phyloP scores from a whole-genome alignment of 1,140 invertebrate genomes.

The Drosophila auraria region DNA sequence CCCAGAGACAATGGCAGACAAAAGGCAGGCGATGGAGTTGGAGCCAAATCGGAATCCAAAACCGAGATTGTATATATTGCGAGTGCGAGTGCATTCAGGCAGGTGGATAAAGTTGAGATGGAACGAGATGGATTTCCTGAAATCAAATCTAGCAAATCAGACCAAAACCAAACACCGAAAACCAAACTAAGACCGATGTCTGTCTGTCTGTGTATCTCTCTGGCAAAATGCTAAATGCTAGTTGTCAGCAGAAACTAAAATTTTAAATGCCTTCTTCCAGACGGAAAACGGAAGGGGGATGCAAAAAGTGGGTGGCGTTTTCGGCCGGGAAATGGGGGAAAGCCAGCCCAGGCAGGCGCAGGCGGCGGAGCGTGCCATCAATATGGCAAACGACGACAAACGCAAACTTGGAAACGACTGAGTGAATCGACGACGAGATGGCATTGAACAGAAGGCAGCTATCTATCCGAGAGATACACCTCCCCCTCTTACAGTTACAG shows the following conservation, averaged over 20 bases:
- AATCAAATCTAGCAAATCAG: slow-evolving; percentile 84
- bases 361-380: slow-evolving; percentile 77
- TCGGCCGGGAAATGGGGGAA: background rate
- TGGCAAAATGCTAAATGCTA: slow-evolving; percentile 29
- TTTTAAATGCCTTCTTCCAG: slow-evolving; percentile 59
- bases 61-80: slow-evolving; percentile 47
- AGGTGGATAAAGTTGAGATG: slow-evolving; percentile 35
- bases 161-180: slow-evolving; percentile 72
- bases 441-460: slow-evolving; percentile 67
- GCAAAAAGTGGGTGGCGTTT: background rate
- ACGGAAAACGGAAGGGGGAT: background rate
- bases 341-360: slow-evolving; percentile 37
- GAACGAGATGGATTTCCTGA: slow-evolving; percentile 69
- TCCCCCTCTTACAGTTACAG: slow-evolving; percentile 3
- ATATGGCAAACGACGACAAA: slow-evolving; percentile 80
- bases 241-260: slow-evolving; percentile 61
- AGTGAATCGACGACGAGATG: slow-evolving; percentile 62
- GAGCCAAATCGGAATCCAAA: slow-evolving; percentile 54
- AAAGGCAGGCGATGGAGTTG: slow-evolving; percentile 40
- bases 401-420: slow-evolving; percentile 74
- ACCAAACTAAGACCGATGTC: slow-evolving; percentile 44
- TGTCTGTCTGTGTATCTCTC: slow-evolving; percentile 9
- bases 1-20: slow-evolving; percentile 57
- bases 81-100: slow-evolving; percentile 53
- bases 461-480: slow-evolving; percentile 13